A percentile compares a stretch with the other conserved stretches of the same genome.
Evolutionary conservation across 2,113 vertebrate species (phyloP).

Genomic region (Brachirus orientalis): DNA sequence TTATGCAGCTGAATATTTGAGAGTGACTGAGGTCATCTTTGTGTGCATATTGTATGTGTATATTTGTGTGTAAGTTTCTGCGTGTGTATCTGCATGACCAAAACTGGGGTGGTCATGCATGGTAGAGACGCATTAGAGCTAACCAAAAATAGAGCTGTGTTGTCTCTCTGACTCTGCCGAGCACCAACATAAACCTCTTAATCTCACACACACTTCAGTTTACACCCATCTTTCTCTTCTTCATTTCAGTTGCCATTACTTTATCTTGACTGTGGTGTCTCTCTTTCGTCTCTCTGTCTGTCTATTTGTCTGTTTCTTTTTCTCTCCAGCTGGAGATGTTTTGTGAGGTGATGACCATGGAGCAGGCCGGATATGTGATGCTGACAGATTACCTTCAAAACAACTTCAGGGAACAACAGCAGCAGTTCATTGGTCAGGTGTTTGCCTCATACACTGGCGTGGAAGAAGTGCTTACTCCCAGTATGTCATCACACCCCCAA

Average conservation of each 20-base stretch:
- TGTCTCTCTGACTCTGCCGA: slow-evolving; percentile 28
- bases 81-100: slow-evolving; percentile 35
- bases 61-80: slow-evolving; percentile 12
- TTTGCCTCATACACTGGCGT: slow-evolving; percentile 92
- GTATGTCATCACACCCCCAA: slow-evolving; percentile 65
- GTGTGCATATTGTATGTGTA: not conserved
- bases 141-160: slow-evolving; percentile 56
- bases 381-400: slow-evolving; percentile 98
- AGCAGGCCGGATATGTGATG: slow-evolving; percentile 96
- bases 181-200: slow-evolving; percentile 21
- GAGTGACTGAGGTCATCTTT: slow-evolving; percentile 27
- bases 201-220: too few relatives aligned
- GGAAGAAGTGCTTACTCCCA: slow-evolving; percentile 90
- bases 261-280: not conserved
- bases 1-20: slow-evolving; percentile 28
- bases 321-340: slow-evolving; percentile 88
- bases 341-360: slow-evolving; percentile 98
- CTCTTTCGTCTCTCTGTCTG: not conserved
- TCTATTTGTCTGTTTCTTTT: not conserved
- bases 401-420: slow-evolving; percentile 93
- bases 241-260: not conserved
- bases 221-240: not conserved
- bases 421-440: slow-evolving; percentile 94
- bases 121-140: slow-evolving; percentile 8
- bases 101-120: slow-evolving; percentile 37